Percentiles rank a stretch among this genome's conserved stretches.
These are phyloP conservation scores for Drosophila tropicalis DNA, from an alignment of 1,140 invertebrate species.

Conservation along the genomic window DNA sequence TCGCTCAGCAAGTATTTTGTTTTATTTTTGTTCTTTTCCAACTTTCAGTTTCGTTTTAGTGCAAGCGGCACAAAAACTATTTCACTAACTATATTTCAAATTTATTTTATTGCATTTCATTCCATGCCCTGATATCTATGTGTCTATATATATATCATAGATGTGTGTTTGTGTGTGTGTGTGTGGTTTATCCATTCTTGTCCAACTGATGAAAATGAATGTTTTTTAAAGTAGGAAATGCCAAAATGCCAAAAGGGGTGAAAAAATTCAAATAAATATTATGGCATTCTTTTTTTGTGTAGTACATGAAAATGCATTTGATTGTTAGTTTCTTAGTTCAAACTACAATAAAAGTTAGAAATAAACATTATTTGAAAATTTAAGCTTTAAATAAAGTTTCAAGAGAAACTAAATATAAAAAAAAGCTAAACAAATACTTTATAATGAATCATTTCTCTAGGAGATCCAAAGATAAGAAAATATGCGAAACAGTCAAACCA, in stretches of 20 bases:
- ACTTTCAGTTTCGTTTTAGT: constrained; percentile 75
- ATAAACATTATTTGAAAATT: not conserved
- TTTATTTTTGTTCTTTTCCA: constrained; percentile 25
- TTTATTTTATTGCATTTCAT: constrained; percentile 49
- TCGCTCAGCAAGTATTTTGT: constrained; percentile 26
- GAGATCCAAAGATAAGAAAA: constrained; percentile 27
- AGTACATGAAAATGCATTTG: not conserved
- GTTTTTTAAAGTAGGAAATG: constrained; percentile 83
- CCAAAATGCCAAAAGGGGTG: constrained; percentile 46
- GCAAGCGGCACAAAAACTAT: constrained; percentile 43
- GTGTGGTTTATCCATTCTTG: constrained; percentile 35
- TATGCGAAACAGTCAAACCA: constrained; percentile 37
- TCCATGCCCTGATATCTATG: constrained; percentile 22
- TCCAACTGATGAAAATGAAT: constrained; percentile 79
- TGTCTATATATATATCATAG: not conserved
- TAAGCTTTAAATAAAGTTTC: not conserved
- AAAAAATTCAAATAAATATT: constrained; percentile 3
- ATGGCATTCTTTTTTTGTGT: not conserved
- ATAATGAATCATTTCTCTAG: not conserved
- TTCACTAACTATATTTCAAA: constrained; percentile 31
- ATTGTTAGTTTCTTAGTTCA: not conserved
- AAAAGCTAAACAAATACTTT: not conserved
- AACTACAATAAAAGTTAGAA: not conserved
- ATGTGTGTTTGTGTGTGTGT: not conserved
- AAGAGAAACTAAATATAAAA: not conserved